phyloP scores from a whole-genome alignment of 2,113 vertebrate species.

The Eublepharis macularius region DNA sequence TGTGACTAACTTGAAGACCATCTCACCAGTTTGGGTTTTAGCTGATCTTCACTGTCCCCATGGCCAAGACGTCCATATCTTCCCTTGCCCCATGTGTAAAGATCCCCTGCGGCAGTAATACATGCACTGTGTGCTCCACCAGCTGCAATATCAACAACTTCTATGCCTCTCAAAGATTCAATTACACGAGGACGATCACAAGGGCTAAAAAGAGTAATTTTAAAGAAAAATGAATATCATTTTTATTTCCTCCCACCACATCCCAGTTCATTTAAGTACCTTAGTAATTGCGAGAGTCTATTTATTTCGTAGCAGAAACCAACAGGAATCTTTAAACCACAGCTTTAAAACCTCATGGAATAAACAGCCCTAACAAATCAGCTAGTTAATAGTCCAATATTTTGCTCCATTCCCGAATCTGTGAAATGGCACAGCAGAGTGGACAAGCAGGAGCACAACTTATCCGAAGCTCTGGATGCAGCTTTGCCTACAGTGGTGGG shows the following conservation, averaged over 20 bases:
- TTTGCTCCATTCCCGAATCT: background rate
- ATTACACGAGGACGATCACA: conserved; percentile 97
- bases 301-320: background rate
- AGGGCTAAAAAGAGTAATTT: conserved; percentile 77
- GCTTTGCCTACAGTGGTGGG: background rate
- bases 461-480: background rate
- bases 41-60: conserved; percentile 96
- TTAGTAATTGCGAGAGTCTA: background rate
- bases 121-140: conserved; percentile 97
- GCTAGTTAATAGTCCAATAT: background rate
- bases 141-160: conserved; percentile 94
- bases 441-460: background rate
- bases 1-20: background rate
- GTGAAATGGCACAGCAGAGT: background rate
- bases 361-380: background rate
- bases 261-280: background rate
- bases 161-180: conserved; percentile 93
- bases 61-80: conserved; percentile 95
- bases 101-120: conserved; percentile 93
- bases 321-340: background rate
- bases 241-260: too few species aligned
- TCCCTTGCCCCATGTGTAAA: conserved; percentile 98
- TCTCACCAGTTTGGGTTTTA: conserved; percentile 95
- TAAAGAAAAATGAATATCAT: background rate
- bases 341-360: background rate